Evolutionary conservation across 2,888 invertebrate species (phyloP).

Genomic region (Tanypteryx hageni): DNA sequence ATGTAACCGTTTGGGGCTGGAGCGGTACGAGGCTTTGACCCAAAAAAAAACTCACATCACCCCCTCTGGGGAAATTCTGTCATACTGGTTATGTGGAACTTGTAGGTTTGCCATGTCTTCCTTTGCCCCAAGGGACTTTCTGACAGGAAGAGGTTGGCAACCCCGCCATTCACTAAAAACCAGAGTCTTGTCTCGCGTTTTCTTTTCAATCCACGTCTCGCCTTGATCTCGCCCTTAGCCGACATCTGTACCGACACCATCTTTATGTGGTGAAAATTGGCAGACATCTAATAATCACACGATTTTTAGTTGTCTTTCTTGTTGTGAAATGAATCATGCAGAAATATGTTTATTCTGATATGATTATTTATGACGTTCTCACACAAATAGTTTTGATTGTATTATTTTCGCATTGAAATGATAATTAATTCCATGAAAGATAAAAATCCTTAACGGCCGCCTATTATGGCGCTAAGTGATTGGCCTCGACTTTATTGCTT

Average conservation of each 20-base stretch:
- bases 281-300: background rate
- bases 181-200: background rate
- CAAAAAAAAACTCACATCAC: background rate
- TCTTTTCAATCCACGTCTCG: background rate
- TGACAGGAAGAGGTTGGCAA: conserved; percentile 33
- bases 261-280: conserved; percentile 14
- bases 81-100: background rate
- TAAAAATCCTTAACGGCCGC: too few species aligned
- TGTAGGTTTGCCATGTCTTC: conserved; percentile 24
- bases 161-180: conserved; percentile 57
- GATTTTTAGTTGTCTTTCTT: background rate
- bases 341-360: too few species aligned
- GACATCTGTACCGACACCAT: background rate
- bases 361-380: too few species aligned
- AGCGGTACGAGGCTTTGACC: background rate
- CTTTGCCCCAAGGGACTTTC: background rate
- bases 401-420: too few species aligned
- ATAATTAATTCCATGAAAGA: too few species aligned
- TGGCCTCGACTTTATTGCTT: too few species aligned
- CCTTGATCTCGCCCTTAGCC: background rate
- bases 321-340: background rate
- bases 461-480: too few species aligned
- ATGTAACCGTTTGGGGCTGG: too few species aligned
- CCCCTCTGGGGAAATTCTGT: background rate
- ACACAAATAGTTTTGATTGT: too few species aligned